phyloP scores from a whole-genome alignment of 1,140 invertebrate genomes.

The Pantala flavescens region DNA sequence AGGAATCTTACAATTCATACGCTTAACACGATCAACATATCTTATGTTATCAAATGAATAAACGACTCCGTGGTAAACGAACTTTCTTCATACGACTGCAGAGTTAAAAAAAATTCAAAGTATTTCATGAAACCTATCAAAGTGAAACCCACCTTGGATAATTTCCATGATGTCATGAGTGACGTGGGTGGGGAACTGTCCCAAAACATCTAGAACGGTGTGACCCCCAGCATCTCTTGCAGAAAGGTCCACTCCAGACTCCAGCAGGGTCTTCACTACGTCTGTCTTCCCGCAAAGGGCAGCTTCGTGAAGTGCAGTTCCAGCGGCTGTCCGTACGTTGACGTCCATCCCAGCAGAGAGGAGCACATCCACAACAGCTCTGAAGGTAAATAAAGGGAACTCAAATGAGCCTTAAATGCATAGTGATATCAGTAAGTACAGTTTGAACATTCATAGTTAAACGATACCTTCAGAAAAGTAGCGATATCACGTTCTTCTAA shows the following conservation, averaged over 20 bases:
- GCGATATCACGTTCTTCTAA: too few species aligned
- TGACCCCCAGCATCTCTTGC: constrained; percentile 65
- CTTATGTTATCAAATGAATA: too few species aligned
- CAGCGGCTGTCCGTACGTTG: constrained; percentile 75
- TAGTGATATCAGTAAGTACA: too few species aligned
- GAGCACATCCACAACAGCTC: constrained; percentile 72
- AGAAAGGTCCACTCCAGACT: constrained; percentile 69
- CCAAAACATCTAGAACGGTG: constrained; percentile 78
- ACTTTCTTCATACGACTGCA: too few species aligned
- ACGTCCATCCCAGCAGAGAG: constrained; percentile 78
- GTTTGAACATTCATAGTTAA: too few species aligned
- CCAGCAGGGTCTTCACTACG: constrained; percentile 72
- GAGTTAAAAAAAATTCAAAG: too few species aligned
- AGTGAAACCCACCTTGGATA: constrained; percentile 44
- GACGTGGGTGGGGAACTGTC: constrained; percentile 79
- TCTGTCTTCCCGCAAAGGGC: constrained; percentile 87
- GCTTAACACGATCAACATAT: too few species aligned
- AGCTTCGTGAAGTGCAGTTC: constrained; percentile 90
- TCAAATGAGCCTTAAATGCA: too few species aligned
- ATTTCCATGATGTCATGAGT: constrained; percentile 60
- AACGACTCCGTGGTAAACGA: too few species aligned
- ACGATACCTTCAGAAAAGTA: too few species aligned
- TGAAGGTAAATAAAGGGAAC: constrained; percentile 33
- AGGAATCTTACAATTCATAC: too few species aligned
- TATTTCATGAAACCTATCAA: too few species aligned